Conservation (phyloP, 2,888 invertebrate species). For the Ophion slaviceki region DNA sequence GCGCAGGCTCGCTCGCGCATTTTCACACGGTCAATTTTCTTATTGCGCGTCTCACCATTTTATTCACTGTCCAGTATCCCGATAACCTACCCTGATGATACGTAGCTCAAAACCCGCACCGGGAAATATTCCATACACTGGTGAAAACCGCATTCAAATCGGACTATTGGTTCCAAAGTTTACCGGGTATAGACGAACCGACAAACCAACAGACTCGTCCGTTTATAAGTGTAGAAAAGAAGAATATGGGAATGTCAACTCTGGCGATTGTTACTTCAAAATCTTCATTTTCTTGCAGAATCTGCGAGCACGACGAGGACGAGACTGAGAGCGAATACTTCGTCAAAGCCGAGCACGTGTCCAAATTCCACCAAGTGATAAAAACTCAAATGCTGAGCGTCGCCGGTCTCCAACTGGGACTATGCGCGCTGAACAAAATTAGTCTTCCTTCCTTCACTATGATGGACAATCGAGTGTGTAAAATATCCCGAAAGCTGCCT, state of each 20-base stretch:
- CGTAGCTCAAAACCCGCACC: too few species aligned
- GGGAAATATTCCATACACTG: too few species aligned
- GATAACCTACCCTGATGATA: too few species aligned
- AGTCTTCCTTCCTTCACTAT: constrained; percentile 75
- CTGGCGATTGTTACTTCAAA: not conserved
- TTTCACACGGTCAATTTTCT: too few species aligned
- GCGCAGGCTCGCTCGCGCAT: too few species aligned
- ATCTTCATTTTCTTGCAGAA: constrained; percentile 53
- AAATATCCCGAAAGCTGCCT: not conserved
- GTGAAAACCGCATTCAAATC: too few species aligned
- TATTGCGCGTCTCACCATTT: too few species aligned
- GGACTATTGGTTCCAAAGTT: too few species aligned
- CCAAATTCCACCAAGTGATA: constrained; percentile 74
- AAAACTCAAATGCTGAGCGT: constrained; percentile 71
- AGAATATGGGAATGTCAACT: not conserved
- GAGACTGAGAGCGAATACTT: constrained; percentile 46
- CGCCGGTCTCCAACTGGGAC: constrained; percentile 74
- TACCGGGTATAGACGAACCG: too few species aligned
- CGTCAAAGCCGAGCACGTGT: constrained; percentile 71
- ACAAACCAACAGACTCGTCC: too few species aligned
- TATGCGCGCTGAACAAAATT: constrained; percentile 75
- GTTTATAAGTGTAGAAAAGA: too few species aligned
- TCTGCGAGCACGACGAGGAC: constrained; percentile 58
- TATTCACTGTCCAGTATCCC: too few species aligned
- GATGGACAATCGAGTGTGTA: constrained; percentile 75